Evolutionary conservation across 2,113 vertebrate species (phyloP).

Genomic region (Malurus alboscapulatus): DNA sequence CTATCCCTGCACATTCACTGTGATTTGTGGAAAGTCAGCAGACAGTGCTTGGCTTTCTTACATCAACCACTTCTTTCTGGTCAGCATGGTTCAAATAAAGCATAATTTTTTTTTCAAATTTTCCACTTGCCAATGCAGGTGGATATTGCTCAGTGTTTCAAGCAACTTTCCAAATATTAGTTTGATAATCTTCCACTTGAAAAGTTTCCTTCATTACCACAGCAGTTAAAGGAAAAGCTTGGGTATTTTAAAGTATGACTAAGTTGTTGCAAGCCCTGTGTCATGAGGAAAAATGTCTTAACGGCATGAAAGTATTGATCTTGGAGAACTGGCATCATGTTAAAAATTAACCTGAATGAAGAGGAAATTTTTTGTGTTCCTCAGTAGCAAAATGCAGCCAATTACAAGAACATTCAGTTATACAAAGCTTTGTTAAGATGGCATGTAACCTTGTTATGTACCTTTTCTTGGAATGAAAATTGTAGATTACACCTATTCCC

Average conservation of each 20-base stretch:
- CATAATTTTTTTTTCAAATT: background rate
- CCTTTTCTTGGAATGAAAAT: background rate
- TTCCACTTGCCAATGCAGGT: background rate
- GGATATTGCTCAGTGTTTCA: background rate
- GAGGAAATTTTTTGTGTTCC: background rate
- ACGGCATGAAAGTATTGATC: background rate
- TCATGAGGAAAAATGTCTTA: background rate
- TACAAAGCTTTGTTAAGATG: background rate
- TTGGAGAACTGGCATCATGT: background rate
- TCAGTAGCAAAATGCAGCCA: background rate
- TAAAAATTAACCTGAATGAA: background rate
- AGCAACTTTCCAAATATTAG: background rate
- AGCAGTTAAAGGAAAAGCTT: background rate
- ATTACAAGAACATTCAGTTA: background rate
- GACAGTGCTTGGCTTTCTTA: background rate
- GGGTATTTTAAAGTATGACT: background rate
- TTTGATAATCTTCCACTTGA: background rate
- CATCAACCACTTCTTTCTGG: background rate
- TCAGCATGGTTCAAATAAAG: background rate
- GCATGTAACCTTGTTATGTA: background rate
- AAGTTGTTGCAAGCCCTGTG: background rate
- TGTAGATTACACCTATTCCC: background rate
- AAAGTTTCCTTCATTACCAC: background rate
- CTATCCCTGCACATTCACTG: background rate
- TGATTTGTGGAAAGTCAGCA: background rate